Evolutionary conservation across 2,113 vertebrate genomes (phyloP).

Genomic region (Antigone vipio): DNA sequence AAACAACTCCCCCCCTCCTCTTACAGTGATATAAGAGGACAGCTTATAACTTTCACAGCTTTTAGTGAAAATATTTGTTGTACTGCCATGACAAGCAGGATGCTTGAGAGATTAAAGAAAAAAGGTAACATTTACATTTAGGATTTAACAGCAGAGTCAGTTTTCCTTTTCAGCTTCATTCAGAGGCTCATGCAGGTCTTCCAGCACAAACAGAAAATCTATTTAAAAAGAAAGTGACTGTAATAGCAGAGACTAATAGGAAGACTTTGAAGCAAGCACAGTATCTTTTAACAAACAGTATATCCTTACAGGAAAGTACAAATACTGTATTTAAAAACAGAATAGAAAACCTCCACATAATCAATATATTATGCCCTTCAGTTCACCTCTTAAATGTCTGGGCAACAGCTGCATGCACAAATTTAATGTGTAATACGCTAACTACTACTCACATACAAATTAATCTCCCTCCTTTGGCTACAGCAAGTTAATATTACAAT

Average conservation of each 20-base stretch:
- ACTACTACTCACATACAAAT: background rate
- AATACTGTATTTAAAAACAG: background rate
- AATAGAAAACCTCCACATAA: background rate
- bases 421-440: background rate
- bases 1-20: background rate
- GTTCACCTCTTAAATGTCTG: background rate
- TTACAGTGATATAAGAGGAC: background rate
- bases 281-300: background rate
- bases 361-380: background rate
- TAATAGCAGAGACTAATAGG: background rate
- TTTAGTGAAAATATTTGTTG: background rate
- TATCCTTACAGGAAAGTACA: background rate
- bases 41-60: background rate
- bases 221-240: background rate
- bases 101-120: background rate
- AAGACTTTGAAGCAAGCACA: background rate
- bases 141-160: background rate
- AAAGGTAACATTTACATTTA: background rate
- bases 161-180: background rate
- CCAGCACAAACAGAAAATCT: background rate
- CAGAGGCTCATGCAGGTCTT: background rate
- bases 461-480: background rate
- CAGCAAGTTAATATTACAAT: background rate
- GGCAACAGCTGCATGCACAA: background rate
- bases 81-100: background rate